Evolutionary conservation across 2,888 invertebrate species (phyloP).

Genomic region (Oscheius myriophilus): DNA sequence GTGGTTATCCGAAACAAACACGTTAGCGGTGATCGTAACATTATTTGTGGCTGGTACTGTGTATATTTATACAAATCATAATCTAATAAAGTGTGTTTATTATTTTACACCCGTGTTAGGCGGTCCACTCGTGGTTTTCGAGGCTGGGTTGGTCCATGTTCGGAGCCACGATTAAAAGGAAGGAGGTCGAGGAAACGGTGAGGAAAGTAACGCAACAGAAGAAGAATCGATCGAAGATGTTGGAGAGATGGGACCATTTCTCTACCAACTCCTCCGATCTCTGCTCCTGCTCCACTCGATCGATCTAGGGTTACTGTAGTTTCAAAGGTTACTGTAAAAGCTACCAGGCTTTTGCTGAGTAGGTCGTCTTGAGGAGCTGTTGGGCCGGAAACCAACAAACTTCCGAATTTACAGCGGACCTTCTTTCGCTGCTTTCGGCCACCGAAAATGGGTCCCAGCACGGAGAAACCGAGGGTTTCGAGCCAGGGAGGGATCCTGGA

Average conservation of each 20-base stretch:
- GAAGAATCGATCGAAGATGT: constrained; percentile 57
- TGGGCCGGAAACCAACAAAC: not conserved
- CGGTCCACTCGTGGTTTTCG: constrained; percentile 18
- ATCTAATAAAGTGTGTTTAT: too few species aligned
- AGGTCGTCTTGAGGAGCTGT: constrained; percentile 27
- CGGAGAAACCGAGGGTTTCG: constrained; percentile 69
- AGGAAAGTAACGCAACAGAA: constrained; percentile 45
- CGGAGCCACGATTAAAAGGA: constrained; percentile 46
- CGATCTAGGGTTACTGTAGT: constrained; percentile 31
- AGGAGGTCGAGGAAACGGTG: constrained; percentile 33
- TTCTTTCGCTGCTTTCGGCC: constrained; percentile 42
- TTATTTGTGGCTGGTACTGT: too few species aligned
- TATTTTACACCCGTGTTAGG: not conserved
- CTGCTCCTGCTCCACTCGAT: constrained; percentile 36
- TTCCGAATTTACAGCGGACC: constrained; percentile 20
- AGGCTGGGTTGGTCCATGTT: constrained; percentile 24
- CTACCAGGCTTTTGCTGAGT: constrained; percentile 35
- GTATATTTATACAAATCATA: too few species aligned
- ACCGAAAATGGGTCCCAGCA: constrained; percentile 71
- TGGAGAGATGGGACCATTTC: constrained; percentile 50
- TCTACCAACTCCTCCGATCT: constrained; percentile 36
- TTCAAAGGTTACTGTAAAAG: not conserved
- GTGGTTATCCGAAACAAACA: too few species aligned
- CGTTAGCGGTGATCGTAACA: too few species aligned
- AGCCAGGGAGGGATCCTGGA: constrained; percentile 71